Evolutionary conservation across 2,888 invertebrate genomes (phyloP).

Genomic region (Diarsia rubi): DNA sequence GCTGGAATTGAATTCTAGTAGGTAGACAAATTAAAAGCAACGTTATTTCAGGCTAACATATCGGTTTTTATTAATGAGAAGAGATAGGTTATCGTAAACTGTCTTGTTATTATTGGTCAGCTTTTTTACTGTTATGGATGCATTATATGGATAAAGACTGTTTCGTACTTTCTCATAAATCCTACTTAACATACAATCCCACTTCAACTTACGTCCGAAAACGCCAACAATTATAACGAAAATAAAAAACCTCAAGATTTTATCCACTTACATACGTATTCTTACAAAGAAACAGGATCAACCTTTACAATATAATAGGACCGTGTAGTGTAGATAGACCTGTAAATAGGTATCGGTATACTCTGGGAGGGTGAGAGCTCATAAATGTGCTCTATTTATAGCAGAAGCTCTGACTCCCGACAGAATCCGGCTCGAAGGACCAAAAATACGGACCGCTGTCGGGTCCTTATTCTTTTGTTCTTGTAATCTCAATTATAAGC

Average conservation of each 20-base stretch:
- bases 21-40: background rate
- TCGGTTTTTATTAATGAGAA: background rate
- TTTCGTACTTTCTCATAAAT: background rate
- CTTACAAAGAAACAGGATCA: background rate
- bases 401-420: slow-evolving; percentile 23
- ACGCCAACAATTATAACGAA: slow-evolving; percentile 33
- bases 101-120: background rate
- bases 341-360: slow-evolving; percentile 33
- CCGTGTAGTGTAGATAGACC: slow-evolving; percentile 4
- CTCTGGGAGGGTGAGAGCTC: slow-evolving; percentile 28
- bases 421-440: slow-evolving; percentile 38
- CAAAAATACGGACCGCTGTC: slow-evolving; percentile 23
- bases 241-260: background rate
- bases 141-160: background rate
- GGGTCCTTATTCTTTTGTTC: slow-evolving; percentile 14
- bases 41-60: background rate
- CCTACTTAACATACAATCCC: slow-evolving; percentile 9
- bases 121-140: background rate
- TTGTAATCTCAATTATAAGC: slow-evolving; percentile 25
- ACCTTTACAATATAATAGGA: background rate
- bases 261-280: background rate
- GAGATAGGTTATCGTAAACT: background rate
- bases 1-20: background rate
- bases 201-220: slow-evolving; percentile 2
- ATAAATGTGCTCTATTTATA: slow-evolving; percentile 62